Percentiles rank a stretch among this genome's conserved stretches.
These are phyloP conservation scores for Sebastes steindachneri DNA, from an alignment of 2,797 vertebrate genomes.

Conservation along the genomic window DNA sequence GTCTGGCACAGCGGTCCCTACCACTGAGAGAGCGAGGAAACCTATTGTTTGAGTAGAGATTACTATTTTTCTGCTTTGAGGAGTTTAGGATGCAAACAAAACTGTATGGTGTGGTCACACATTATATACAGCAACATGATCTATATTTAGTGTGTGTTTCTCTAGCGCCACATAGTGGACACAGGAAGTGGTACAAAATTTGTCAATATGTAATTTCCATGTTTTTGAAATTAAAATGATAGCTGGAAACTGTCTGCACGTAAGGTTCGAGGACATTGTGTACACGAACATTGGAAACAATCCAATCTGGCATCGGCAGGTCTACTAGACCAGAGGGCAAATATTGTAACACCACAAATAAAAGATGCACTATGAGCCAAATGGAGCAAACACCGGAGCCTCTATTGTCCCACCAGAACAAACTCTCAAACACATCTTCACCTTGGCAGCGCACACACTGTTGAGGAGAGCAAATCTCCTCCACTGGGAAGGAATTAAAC, in stretches of 20 bases:
- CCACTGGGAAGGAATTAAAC: constrained; percentile 6
- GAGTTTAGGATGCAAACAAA: background rate
- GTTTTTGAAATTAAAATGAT: background rate
- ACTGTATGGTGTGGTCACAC: background rate
- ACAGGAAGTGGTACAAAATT: background rate
- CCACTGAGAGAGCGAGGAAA: too few relatives aligned
- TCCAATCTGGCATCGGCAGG: constrained; percentile 8
- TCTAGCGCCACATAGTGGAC: background rate
- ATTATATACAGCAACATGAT: background rate
- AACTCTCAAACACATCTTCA: constrained; percentile 5
- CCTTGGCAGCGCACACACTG: background rate
- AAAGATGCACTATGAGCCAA: constrained; percentile 17
- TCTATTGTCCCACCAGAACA: constrained; percentile 14
- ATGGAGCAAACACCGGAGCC: background rate
- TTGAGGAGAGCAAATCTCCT: background rate
- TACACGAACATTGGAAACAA: background rate
- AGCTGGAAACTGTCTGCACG: background rate
- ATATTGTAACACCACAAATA: constrained; percentile 15
- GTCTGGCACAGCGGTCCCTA: background rate
- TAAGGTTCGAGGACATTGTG: background rate
- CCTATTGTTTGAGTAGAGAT: background rate
- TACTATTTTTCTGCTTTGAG: background rate
- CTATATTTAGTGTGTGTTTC: background rate
- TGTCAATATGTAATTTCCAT: too few relatives aligned
- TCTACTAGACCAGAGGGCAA: background rate